A percentile compares a stretch with the other conserved stretches of the same genome.
These are phyloP conservation scores for Protonibea diacanthus DNA, from an alignment of 2,797 vertebrate species.

Conservation along the genomic window DNA sequence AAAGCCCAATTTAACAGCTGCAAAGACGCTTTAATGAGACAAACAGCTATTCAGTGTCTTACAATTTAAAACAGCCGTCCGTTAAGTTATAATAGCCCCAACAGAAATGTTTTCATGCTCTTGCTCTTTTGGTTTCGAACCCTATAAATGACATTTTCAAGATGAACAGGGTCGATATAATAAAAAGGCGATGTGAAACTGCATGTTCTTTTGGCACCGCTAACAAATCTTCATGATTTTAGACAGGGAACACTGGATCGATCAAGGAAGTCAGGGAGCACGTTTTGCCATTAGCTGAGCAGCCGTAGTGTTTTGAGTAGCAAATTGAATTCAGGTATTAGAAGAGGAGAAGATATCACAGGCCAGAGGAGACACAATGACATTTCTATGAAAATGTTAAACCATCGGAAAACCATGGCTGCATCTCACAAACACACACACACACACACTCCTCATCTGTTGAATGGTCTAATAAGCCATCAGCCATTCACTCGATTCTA, in stretches of 20 bases:
- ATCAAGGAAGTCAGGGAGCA: conserved; percentile 43
- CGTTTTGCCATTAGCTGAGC: conserved; percentile 45
- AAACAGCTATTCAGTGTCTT: neutral
- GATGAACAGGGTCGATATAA: conserved; percentile 27
- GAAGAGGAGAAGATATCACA: conserved; percentile 24
- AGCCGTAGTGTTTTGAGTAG: conserved; percentile 32
- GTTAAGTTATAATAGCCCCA: neutral
- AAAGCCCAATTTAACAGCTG: conserved; percentile 29
- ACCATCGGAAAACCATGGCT: conserved; percentile 11
- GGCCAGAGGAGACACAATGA: conserved; percentile 13
- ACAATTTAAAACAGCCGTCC: conserved; percentile 19
- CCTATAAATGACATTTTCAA: neutral
- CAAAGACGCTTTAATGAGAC: conserved; percentile 21
- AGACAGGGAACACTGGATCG: conserved; percentile 42
- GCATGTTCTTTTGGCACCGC: conserved; percentile 12
- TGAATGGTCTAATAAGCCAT: conserved; percentile 13
- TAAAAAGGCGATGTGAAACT: conserved; percentile 15
- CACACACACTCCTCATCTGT: conserved; percentile 16
- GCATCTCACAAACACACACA: neutral
- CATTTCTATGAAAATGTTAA: conserved; percentile 28
- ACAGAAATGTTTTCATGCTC: neutral
- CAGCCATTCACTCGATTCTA: conserved; percentile 72
- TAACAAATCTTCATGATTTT: conserved; percentile 49
- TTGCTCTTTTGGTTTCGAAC: conserved; percentile 3
- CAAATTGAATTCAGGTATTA: conserved; percentile 58